Evolutionary conservation across 1,140 invertebrate species (phyloP).

Genomic region (Solenopsis fugax): DNA sequence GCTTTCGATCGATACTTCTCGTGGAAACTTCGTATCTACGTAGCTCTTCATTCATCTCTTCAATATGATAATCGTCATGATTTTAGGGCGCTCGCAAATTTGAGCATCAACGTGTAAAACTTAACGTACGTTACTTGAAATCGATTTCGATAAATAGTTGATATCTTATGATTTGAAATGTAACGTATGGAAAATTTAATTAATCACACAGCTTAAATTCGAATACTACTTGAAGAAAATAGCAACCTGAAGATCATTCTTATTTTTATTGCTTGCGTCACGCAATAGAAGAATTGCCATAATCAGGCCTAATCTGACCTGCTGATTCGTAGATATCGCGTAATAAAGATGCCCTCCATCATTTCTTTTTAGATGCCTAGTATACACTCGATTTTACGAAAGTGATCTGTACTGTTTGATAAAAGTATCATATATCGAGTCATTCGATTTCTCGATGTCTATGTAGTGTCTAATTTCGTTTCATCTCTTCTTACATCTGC

Average conservation of each 20-base stretch:
- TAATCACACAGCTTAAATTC: background rate
- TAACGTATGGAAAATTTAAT: background rate
- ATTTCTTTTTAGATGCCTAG: background rate
- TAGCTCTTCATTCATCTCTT: conserved; percentile 32
- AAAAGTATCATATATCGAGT: conserved; percentile 11
- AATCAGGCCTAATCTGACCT: background rate
- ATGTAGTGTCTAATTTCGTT: conserved; percentile 45
- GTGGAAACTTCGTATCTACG: background rate
- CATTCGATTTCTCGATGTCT: conserved; percentile 26
- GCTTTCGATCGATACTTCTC: conserved; percentile 38
- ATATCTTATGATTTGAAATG: background rate
- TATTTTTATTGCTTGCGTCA: background rate
- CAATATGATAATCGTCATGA: background rate
- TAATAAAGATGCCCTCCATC: background rate
- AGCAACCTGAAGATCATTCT: background rate
- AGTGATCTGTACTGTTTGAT: conserved; percentile 1
- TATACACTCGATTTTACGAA: background rate
- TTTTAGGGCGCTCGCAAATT: background rate
- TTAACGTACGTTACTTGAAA: background rate
- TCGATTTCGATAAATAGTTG: background rate
- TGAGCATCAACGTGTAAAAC: background rate
- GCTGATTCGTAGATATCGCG: background rate
- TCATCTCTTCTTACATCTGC: conserved; percentile 64
- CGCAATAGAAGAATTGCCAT: background rate
- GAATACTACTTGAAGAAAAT: background rate